These are phyloP conservation scores for Centroberyx gerrardi DNA, from an alignment of 2,797 vertebrate genomes.

Conservation along the genomic window DNA sequence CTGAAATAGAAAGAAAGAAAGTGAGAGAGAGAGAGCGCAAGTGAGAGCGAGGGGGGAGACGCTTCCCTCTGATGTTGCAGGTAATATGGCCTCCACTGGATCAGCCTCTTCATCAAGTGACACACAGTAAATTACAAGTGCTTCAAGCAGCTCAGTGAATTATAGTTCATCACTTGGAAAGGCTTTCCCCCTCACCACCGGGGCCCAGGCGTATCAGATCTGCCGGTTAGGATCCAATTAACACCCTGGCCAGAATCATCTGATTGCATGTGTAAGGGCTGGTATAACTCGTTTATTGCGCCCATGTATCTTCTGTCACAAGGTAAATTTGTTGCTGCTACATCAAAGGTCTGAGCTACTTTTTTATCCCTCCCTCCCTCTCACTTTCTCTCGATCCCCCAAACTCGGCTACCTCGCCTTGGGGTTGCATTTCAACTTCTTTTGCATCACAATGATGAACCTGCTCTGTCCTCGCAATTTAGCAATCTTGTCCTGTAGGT, in stretches of 20 bases:
- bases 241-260: constrained; percentile 99
- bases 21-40: constrained; percentile 39
- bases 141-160: constrained; percentile 99
- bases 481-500: constrained; percentile 91
- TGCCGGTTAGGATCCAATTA: constrained; percentile 99
- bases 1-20: constrained; percentile 61
- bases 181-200: constrained; percentile 91
- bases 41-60: constrained; percentile 32
- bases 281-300: constrained; percentile 98
- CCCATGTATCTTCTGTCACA: constrained; percentile 98
- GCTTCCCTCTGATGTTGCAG: constrained; percentile 94
- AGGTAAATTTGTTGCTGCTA: constrained; percentile 99
- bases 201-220: constrained; percentile 97
- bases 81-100: constrained; percentile 98
- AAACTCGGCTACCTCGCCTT: constrained; percentile 86
- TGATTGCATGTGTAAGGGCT: constrained; percentile 96
- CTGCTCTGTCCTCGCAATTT: constrained; percentile 93
- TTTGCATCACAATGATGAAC: constrained; percentile 92
- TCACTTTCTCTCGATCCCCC: constrained; percentile 86
- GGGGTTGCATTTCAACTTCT: constrained; percentile 95
- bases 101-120: constrained; percentile 99
- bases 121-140: constrained; percentile 99
- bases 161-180: constrained; percentile 99
- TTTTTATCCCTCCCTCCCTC: constrained; percentile 76
- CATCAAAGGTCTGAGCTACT: constrained; percentile 91